Percentiles rank a stretch among this genome's conserved stretches.
Conservation (phyloP, 2,113 vertebrate species). For the Platysteira castanea region DNA sequence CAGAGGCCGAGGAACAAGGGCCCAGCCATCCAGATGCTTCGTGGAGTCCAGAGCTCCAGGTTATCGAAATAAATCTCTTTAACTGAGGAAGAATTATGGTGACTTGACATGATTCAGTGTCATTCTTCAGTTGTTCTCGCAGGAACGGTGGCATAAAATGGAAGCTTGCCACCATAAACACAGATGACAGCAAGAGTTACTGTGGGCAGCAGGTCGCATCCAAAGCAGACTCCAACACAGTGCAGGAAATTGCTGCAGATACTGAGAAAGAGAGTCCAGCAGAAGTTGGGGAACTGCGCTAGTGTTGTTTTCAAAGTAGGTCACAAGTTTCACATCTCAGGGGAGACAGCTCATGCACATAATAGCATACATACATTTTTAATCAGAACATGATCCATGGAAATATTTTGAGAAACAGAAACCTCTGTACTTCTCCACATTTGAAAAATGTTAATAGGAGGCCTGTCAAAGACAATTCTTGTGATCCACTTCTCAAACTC, state of each 20-base stretch:
- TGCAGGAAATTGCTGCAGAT: not conserved
- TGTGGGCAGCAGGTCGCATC: not conserved
- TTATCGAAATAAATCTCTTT: not conserved
- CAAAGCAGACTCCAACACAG: not conserved
- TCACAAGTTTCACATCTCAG: not conserved
- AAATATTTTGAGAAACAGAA: slow-evolving; percentile 7
- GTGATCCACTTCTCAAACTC: not conserved
- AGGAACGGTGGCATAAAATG: not conserved
- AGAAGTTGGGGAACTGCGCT: not conserved
- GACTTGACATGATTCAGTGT: not conserved
- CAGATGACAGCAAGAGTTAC: not conserved
- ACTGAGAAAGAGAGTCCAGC: not conserved
- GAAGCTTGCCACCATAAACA: not conserved
- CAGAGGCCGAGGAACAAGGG: not conserved
- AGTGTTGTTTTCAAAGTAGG: not conserved
- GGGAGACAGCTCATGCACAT: not conserved
- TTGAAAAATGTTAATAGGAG: not conserved
- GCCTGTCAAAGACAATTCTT: not conserved
- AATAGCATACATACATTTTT: slow-evolving; percentile 3
- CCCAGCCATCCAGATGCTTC: not conserved
- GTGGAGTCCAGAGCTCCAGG: not conserved
- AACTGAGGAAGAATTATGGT: not conserved
- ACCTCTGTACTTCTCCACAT: not conserved
- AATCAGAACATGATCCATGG: slow-evolving; percentile 4
- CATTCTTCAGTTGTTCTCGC: not conserved